A percentile compares a stretch with the other conserved stretches of the same genome.
Conservation (phyloP, 2,113 vertebrate genomes). For the Trinectes maculatus region DNA sequence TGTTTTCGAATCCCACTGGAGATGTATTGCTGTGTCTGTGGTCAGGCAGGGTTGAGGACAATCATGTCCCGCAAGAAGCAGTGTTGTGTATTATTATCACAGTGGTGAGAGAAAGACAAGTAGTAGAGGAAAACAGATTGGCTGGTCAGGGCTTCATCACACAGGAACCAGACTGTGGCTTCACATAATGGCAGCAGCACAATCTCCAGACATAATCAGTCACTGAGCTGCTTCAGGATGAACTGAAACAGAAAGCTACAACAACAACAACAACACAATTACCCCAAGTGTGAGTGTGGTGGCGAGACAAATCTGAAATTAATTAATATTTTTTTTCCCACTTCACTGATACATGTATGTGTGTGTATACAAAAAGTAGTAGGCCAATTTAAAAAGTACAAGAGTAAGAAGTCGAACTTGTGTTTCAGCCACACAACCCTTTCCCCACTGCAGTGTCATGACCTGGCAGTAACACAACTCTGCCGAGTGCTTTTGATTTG, state of each 20-base stretch:
- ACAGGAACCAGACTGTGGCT: neutral
- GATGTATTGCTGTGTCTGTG: too few relatives aligned
- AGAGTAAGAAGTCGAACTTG: conserved; percentile 2
- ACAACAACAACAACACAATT: too few relatives aligned
- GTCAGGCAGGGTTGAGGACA: too few relatives aligned
- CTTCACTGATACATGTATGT: too few relatives aligned
- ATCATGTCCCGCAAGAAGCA: too few relatives aligned
- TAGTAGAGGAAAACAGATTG: neutral
- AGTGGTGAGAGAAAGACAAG: too few relatives aligned
- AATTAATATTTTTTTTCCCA: too few relatives aligned
- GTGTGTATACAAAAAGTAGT: too few relatives aligned
- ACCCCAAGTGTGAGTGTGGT: too few relatives aligned
- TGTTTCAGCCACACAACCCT: neutral
- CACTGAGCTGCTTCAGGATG: neutral
- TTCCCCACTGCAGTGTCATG: neutral
- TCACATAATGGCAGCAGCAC: neutral
- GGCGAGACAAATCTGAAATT: too few relatives aligned
- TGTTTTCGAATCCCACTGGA: too few relatives aligned
- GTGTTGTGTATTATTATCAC: neutral
- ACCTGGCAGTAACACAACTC: neutral
- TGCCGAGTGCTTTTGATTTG: neutral
- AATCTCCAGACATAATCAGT: neutral
- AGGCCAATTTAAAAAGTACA: too few relatives aligned
- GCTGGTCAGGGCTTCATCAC: neutral
- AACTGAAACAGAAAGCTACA: neutral